Base-by-base conservation (phyloP, 2,888 invertebrate species). In the Megaustenia siamemsis region DNA sequence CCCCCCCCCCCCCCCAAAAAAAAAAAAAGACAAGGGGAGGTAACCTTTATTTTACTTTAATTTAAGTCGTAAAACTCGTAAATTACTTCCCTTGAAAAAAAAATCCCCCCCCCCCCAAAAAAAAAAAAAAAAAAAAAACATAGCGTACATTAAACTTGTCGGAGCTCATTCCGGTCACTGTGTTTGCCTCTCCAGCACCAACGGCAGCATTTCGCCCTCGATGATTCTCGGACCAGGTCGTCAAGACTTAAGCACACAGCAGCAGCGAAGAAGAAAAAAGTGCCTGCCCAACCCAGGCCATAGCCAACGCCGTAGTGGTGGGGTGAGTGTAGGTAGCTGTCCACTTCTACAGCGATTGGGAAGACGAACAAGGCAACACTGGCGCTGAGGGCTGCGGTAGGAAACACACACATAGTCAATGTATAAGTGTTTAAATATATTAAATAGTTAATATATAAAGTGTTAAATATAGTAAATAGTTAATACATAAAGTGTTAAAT, bases 161-260 rank as follows among this genome's bases (percentile, higher is more conserved):
- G 89, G 12, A 90, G 87, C 81, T 90, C 90, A 15, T 85, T 89
- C 75, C 90, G 79, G 77, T 91, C 90, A 15, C 82, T 85, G 24
- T 87, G 85, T 56, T 89, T 86, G 35, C 87, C 82, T 77, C 88
- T 87, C 89, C 90, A 90, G 85, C 90, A 92, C 83, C 90, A 86
- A 53, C 89, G 87, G 86, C 91, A 92, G 63, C 90, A 90, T 86
- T 89, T 90, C 63, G 90, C 88, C 73, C 90, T 89, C 35, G 91
- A 88, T 40, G 91, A 90, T 86, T 92, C 91, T 24, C 92, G 87
- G 38, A 93, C 91, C 40, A 93, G 85, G 77, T 93, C 92, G 87
- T 93, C 93, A 56, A 93, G 84, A 83, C 91, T 92, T 92, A 93
- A 92, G 87, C 92, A 93, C 32, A 93, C 88, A n/a, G 93, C 90